Evolutionary conservation across 2,113 vertebrate species (phyloP).

Genomic region (Hippocampus guttulatus): DNA sequence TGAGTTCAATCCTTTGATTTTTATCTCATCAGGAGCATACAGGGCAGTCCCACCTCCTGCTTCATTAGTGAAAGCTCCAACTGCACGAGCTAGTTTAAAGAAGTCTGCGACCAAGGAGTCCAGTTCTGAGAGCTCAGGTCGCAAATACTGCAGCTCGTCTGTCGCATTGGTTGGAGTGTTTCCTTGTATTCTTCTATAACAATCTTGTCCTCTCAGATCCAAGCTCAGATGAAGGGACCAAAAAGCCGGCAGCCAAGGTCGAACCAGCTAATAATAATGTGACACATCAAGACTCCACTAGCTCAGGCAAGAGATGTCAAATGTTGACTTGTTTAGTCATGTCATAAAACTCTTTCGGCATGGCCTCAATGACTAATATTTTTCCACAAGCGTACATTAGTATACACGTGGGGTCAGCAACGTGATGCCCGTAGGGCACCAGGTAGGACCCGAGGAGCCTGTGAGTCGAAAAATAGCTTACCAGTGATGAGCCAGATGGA

Average conservation of each 20-base stretch:
- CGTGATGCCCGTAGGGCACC: too few relatives aligned
- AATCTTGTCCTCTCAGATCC: constrained; percentile 71
- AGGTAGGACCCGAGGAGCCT: too few relatives aligned
- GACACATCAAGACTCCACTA: constrained; percentile 69
- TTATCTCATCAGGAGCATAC: constrained; percentile 55
- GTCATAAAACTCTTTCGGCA: not conserved
- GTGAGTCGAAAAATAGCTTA: too few relatives aligned
- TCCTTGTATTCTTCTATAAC: not conserved
- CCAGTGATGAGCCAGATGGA: too few relatives aligned
- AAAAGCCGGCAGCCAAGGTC: constrained; percentile 56
- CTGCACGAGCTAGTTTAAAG: constrained; percentile 56
- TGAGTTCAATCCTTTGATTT: constrained; percentile 1
- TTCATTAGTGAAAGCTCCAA: constrained; percentile 39
- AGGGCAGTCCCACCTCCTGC: constrained; percentile 72
- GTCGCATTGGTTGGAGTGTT: not conserved
- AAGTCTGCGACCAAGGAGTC: constrained; percentile 65
- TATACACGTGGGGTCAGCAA: too few relatives aligned
- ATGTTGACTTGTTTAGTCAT: not conserved
- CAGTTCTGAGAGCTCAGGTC: constrained; percentile 85
- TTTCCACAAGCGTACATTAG: too few relatives aligned
- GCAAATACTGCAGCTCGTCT: not conserved
- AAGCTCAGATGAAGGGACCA: constrained; percentile 81
- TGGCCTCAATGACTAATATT: not conserved
- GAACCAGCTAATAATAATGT: constrained; percentile 27
- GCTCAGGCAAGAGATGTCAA: constrained; percentile 72